Percentiles rank a stretch among this genome's conserved stretches.
Conservation (phyloP, 2,113 vertebrate species). For the Tetrao urogallus region DNA sequence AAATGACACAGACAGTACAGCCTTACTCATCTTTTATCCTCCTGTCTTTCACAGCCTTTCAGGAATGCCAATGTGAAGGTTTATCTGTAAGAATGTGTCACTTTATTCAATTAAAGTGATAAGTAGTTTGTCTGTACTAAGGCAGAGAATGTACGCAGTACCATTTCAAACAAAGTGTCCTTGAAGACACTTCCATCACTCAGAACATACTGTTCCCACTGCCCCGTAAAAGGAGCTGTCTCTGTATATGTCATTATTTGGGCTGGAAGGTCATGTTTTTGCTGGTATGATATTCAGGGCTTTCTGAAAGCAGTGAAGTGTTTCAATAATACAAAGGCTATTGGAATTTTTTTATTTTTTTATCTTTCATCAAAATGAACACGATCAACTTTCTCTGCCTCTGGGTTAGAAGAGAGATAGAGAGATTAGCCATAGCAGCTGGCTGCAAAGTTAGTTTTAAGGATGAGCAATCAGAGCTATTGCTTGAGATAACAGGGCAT, state of each 20-base stretch:
- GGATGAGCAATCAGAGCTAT: background rate
- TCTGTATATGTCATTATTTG: slow-evolving; percentile 23
- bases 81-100: slow-evolving; percentile 53
- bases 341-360: background rate
- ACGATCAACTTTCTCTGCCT: background rate
- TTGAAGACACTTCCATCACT: slow-evolving; percentile 60
- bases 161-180: slow-evolving; percentile 45
- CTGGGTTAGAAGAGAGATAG: background rate
- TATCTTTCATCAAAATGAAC: background rate
- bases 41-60: slow-evolving; percentile 39
- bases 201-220: slow-evolving; percentile 16
- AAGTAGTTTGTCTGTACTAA: slow-evolving; percentile 43
- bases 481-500: background rate
- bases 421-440: background rate
- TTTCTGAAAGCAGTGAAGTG: slow-evolving; percentile 29
- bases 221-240: slow-evolving; percentile 20
- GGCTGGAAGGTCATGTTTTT: slow-evolving; percentile 33
- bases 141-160: slow-evolving; percentile 11
- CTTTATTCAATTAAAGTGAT: slow-evolving; percentile 62
- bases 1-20: slow-evolving; percentile 21
- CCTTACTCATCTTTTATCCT: slow-evolving; percentile 32
- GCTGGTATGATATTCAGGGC: slow-evolving; percentile 24
- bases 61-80: slow-evolving; percentile 44
- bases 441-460: background rate
- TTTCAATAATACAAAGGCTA: background rate